Conservation (phyloP, 2,888 invertebrate species). For the Coremacera marginata region DNA sequence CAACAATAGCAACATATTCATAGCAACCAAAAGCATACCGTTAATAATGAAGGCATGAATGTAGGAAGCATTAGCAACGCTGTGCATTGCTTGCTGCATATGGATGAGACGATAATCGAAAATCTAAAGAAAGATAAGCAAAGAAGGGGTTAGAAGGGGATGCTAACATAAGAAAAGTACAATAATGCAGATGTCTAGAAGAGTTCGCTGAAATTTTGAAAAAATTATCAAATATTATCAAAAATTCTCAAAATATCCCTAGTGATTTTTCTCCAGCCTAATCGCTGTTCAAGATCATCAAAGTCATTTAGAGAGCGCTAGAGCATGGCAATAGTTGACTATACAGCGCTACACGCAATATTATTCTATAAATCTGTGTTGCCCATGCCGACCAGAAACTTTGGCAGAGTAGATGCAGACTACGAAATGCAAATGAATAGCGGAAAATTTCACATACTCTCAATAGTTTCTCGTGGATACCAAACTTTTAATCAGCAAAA, state of each 20-base stretch:
- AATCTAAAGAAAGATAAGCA: background rate
- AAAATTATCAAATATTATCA: too few relatives aligned
- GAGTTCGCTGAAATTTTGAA: too few relatives aligned
- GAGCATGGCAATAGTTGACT: background rate
- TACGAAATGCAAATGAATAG: conserved; percentile 10
- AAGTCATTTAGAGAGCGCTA: background rate
- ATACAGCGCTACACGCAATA: background rate
- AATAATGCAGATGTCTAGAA: too few relatives aligned
- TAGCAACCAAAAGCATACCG: background rate
- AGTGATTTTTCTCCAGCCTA: too few relatives aligned
- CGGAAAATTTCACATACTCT: background rate
- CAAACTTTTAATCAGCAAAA: background rate
- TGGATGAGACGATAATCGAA: background rate
- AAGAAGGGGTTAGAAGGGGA: too few relatives aligned
- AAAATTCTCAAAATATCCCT: too few relatives aligned
- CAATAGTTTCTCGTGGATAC: background rate
- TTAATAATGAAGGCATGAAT: background rate
- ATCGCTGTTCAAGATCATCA: too few relatives aligned
- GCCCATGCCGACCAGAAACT: background rate
- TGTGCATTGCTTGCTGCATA: background rate
- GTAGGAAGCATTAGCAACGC: background rate
- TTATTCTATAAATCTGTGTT: background rate
- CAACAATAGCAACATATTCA: background rate
- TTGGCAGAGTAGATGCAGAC: background rate
- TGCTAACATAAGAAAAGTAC: too few relatives aligned